Evolutionary conservation across 2,113 vertebrate species (phyloP).

Genomic region (Ophthalmolycus amberensis): DNA sequence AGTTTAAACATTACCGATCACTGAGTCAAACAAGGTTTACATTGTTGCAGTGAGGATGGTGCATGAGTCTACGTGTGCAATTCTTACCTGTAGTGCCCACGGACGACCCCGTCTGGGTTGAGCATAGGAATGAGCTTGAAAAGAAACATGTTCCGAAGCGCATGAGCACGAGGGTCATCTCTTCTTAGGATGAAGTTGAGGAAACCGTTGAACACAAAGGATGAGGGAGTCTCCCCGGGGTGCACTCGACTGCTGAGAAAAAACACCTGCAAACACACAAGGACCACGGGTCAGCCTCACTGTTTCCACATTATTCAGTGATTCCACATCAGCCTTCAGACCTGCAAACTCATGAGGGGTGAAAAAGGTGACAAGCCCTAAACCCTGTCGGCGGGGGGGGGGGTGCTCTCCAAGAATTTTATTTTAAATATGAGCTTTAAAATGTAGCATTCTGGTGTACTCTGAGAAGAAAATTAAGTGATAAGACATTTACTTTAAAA

Average conservation of each 20-base stretch:
- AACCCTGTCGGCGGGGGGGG: no score
- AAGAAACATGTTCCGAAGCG: slow-evolving; percentile 91
- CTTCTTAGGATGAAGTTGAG: slow-evolving; percentile 93
- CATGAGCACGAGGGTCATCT: slow-evolving; percentile 93
- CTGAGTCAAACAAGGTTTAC: neutral
- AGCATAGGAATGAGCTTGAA: slow-evolving; percentile 99
- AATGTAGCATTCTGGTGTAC: no score
- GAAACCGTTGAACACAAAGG: slow-evolving; percentile 98
- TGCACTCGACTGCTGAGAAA: slow-evolving; percentile 97
- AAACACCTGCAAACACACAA: slow-evolving; percentile 86
- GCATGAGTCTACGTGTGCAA: neutral
- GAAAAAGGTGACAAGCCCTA: no score
- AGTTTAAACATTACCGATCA: neutral
- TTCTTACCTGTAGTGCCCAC: slow-evolving; percentile 94
- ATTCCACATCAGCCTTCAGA: neutral
- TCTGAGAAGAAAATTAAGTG: no score
- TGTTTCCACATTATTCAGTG: neutral
- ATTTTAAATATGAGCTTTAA: no score
- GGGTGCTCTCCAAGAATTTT: no score
- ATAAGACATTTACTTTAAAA: no score
- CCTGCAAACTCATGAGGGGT: no score
- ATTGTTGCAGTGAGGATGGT: neutral
- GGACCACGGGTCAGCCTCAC: neutral
- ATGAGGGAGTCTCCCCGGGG: slow-evolving; percentile 95
- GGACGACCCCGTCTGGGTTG: slow-evolving; percentile 94